Base-by-base conservation (phyloP, 2,797 vertebrate species). In the Bovichtus variegatus region DNA sequence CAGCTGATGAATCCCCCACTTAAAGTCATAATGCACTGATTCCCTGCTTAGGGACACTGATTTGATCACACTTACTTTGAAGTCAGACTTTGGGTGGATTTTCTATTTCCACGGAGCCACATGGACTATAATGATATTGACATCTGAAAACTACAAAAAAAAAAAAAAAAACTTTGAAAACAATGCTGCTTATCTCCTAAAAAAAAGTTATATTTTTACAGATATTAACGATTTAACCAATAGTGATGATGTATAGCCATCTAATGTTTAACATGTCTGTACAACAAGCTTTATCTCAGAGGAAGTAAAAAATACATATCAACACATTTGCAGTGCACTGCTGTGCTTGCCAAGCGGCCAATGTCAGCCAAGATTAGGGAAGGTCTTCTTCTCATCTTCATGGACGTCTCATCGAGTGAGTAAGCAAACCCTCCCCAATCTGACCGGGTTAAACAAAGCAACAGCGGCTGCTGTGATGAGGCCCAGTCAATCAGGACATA, bases 361-460 rank as follows among this genome's bases (percentile, higher is more conserved):
- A 93, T 94, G 94, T 95, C 94, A 94, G 91, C 91, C 92, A 94
- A 92, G 91, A 92, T 90, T 90, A 92, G 67, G 50, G 83, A 93
- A 94, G 93, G 92, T 93, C 92, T 92, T 87, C 80, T 67, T 83
- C 87, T 90, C 87, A 88, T 93, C 92, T 92, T 90, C 86, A 87
- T 89, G 87, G 91, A 91, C 82, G 60, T 89, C 83, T 92, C 89
- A 93, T 93, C 10, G 87, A 92, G 88, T 89, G 90, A 90, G 90
- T 82, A 93, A 93, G 91, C 93, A 93, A 93, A 91, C 88, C 81
- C 84, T 87, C 87, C 82, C 82, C 87, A 78, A 31, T 64, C 87
- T 82, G 82, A 82, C 80, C 79, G 81, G 83, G 87, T 93, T 93
- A 94, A 94, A 92, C 90, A 93, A 93, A 93, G 91, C 91, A 59